Conservation (phyloP, 92 coral and sea anemone species). For the Siderastrea siderea region DNA sequence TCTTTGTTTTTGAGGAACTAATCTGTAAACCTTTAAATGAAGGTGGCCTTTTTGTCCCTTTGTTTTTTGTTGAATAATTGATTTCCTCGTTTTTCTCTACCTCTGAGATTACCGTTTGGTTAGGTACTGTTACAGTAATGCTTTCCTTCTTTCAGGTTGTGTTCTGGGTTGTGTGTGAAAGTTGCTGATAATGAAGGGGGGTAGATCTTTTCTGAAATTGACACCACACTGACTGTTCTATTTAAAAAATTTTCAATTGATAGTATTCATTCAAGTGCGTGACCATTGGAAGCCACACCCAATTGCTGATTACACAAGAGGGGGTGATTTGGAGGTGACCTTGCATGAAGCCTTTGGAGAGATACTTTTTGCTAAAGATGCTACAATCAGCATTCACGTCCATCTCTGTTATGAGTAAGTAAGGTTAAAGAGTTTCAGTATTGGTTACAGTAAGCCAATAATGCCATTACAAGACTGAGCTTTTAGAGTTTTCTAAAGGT, state of each 20-base stretch:
- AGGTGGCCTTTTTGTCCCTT: background rate
- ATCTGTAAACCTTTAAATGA: too few relatives aligned
- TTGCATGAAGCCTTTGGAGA: slow-evolving; percentile 92
- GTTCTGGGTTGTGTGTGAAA: too few relatives aligned
- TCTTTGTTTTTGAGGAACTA: background rate
- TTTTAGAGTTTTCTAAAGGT: too few relatives aligned
- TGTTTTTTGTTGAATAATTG: too few relatives aligned
- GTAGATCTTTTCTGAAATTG: too few relatives aligned
- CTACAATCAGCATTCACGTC: slow-evolving; percentile 83
- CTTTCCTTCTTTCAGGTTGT: background rate
- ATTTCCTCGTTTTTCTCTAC: background rate
- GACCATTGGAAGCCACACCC: slow-evolving; percentile 96
- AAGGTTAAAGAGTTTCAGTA: background rate
- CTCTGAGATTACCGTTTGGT: background rate
- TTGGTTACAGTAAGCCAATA: background rate
- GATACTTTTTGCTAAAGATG: slow-evolving; percentile 70
- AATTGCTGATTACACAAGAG: slow-evolving; percentile 75
- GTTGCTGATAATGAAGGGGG: too few relatives aligned
- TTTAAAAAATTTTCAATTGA: too few relatives aligned
- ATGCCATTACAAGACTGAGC: too few relatives aligned
- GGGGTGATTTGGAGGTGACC: slow-evolving; percentile 83
- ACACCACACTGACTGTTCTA: too few relatives aligned
- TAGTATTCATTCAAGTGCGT: slow-evolving; percentile 92
- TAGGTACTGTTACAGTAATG: background rate
- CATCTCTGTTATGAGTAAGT: slow-evolving; percentile 98